Conservation (phyloP, 2,797 vertebrate genomes). For the Manis javanica region DNA sequence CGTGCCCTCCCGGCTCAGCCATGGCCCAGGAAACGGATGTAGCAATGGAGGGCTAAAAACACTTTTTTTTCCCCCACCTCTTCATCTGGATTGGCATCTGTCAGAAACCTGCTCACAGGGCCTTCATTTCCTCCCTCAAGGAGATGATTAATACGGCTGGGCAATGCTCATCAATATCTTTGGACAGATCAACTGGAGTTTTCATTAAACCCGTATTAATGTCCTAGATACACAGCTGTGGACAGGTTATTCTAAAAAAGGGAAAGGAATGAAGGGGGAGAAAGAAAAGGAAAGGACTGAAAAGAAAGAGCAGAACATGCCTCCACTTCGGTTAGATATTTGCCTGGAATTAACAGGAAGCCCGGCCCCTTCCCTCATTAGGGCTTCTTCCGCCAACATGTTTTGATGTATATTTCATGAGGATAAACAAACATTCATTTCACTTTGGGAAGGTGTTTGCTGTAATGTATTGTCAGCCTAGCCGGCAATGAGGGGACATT, state of each 20-base stretch:
- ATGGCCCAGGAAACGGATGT: conserved; percentile 33
- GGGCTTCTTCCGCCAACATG: conserved; percentile 81
- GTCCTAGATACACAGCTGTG: conserved; percentile 87
- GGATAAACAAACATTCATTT: conserved; percentile 96
- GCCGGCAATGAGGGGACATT: conserved; percentile 90
- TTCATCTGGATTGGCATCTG: conserved; percentile 79
- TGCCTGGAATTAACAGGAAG: conserved; percentile 74
- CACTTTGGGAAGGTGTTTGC: conserved; percentile 93
- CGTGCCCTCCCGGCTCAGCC: neutral
- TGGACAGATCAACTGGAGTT: conserved; percentile 89
- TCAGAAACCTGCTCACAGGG: conserved; percentile 61
- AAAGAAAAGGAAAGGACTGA: neutral
- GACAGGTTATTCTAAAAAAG: conserved; percentile 81
- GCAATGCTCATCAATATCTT: conserved; percentile 88
- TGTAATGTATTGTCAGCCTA: conserved; percentile 93
- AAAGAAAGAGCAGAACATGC: neutral
- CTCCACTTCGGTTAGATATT: neutral
- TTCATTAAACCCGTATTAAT: conserved; percentile 90
- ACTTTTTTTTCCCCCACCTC: neutral
- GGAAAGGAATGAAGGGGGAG: conserved; percentile 37
- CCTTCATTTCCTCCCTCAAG: conserved; percentile 86
- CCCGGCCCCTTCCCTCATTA: conserved; percentile 75
- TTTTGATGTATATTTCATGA: conserved; percentile 92
- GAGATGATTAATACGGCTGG: conserved; percentile 87
- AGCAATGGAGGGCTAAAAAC: neutral